These are phyloP conservation scores for Anarhynchus alexandrinus DNA, from an alignment of 2,113 vertebrate species.

Conservation along the genomic window DNA sequence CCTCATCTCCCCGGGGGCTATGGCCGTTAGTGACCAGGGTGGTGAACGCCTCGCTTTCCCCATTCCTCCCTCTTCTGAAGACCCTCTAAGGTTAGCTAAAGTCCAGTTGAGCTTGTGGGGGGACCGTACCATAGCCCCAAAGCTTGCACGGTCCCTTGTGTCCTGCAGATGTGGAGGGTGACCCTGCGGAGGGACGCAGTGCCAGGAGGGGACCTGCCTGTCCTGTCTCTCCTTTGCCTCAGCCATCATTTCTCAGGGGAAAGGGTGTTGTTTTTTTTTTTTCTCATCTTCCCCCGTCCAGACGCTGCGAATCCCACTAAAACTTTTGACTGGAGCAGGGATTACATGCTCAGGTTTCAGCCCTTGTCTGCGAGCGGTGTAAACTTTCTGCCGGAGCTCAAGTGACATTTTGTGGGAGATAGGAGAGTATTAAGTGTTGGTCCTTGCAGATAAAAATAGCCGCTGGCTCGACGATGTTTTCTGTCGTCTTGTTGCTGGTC, in stretches of 20 bases:
- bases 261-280: not conserved
- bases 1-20: not conserved
- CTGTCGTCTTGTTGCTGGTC: not conserved
- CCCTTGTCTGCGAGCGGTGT: conserved; percentile 22
- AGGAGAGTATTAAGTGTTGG: conserved; percentile 63
- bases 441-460: conserved; percentile 62
- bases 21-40: not conserved
- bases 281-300: not conserved
- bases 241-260: not conserved
- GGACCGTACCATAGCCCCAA: not conserved
- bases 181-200: not conserved
- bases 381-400: conserved; percentile 14
- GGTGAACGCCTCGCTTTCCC: not conserved
- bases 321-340: conserved; percentile 58
- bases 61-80: not conserved
- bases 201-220: not conserved
- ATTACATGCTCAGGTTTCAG: conserved; percentile 50
- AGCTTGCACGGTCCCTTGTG: not conserved
- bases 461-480: not conserved
- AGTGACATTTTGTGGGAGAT: conserved; percentile 69
- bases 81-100: not conserved
- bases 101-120: not conserved
- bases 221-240: not conserved
- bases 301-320: conserved; percentile 24
- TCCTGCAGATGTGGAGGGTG: not conserved